Evolutionary conservation across 2,113 vertebrate genomes (phyloP).

Genomic region (Peromyscus leucopus): DNA sequence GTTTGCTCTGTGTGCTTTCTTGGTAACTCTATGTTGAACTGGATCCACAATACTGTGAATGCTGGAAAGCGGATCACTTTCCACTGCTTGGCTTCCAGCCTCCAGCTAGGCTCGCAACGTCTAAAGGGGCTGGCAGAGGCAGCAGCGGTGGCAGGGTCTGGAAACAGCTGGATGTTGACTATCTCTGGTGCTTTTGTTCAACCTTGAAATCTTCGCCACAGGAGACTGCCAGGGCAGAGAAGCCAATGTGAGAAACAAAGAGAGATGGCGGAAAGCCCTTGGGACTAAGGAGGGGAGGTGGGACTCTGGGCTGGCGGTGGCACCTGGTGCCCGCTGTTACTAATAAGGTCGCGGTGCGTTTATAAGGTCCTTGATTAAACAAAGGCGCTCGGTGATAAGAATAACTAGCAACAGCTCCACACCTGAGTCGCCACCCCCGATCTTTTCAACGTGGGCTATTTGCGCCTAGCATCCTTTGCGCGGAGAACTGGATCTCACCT

Average conservation of each 20-base stretch:
- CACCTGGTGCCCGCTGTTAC: slow-evolving; percentile 33
- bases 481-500: not conserved
- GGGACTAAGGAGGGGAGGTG: not conserved
- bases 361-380: not conserved
- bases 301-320: not conserved
- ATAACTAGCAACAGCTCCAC: not conserved
- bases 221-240: not conserved
- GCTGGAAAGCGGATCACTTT: not conserved
- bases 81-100: not conserved
- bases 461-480: not conserved
- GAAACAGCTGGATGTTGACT: not conserved
- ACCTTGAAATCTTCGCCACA: not conserved
- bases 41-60: not conserved
- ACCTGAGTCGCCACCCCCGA: not conserved
- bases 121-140: not conserved
- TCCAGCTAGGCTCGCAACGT: not conserved
- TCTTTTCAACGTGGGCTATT: not conserved
- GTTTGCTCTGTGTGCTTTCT: not conserved
- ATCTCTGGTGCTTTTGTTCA: not conserved
- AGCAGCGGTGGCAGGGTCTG: not conserved
- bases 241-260: not conserved
- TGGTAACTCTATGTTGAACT: not conserved
- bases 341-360: not conserved
- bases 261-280: slow-evolving; percentile 1
- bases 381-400: not conserved